Conservation (phyloP, 2,888 invertebrate genomes). For the Ophioninae sp. region DNA sequence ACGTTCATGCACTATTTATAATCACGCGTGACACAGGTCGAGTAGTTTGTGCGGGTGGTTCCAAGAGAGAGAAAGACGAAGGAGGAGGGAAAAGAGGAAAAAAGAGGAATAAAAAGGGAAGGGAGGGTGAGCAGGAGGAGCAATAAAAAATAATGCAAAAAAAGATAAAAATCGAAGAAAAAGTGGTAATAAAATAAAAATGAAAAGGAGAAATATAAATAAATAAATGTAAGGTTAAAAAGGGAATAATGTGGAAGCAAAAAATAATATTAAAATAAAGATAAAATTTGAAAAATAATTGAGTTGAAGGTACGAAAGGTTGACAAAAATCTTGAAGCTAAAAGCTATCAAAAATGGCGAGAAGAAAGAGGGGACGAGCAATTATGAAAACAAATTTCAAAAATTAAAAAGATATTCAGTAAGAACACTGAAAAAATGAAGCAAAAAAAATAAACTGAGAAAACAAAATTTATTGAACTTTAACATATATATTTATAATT, state of each 20-base stretch:
- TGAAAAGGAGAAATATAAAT: too few relatives aligned
- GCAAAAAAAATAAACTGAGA: neutral
- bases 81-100: conserved; percentile 16
- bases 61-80: conserved; percentile 26
- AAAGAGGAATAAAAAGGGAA: conserved; percentile 7
- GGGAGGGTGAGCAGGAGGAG: conserved; percentile 2
- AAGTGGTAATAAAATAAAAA: neutral
- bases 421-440: neutral
- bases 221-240: too few relatives aligned
- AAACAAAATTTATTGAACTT: neutral
- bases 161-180: conserved; percentile 11
- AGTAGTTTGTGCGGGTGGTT: conserved; percentile 74
- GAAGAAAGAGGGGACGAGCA: too few relatives aligned
- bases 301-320: too few relatives aligned
- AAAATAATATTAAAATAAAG: too few relatives aligned
- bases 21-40: conserved; percentile 76
- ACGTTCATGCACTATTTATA: conserved; percentile 80
- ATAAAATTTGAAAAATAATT: too few relatives aligned
- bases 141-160: neutral
- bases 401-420: too few relatives aligned
- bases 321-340: too few relatives aligned
- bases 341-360: too few relatives aligned
- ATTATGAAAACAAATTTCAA: too few relatives aligned
- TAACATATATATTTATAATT: too few relatives aligned
- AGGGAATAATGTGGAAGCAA: too few relatives aligned